Evolutionary conservation across 2,888 invertebrate species (phyloP), one percentile per base, ranked within the genome.

Genomic region (Pelosia muscerda): DNA sequence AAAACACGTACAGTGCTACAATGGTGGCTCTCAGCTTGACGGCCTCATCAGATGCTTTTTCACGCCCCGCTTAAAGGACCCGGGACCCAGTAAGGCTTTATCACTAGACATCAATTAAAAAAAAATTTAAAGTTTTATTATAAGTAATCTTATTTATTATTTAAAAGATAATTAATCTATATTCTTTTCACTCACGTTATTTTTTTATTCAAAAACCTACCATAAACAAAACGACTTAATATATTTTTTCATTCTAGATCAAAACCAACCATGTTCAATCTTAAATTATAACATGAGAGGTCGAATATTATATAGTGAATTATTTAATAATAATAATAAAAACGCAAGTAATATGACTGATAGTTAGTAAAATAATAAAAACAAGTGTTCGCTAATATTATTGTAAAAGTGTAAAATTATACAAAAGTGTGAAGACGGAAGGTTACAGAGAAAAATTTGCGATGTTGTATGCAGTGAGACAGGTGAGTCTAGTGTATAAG

Each of bases 381-480:
- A 74, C n/a, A n/a, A 38, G 76, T 68, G 75, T 73, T 78, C 76
- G 73, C 68, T 23, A 65, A 58, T 68, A 53, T 72, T 68, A 65
- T 58, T 63, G 60, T 66, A 53, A 77, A 67, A 72, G 81, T 81
- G 74, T 66, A 54, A 11, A 72, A 61, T 67, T 59, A 55, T 49
- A 54, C 66, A 55, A 31, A 66, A 68, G 72, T 74, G 74, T 77
- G 74, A 76, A 78, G 73, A 76, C 10, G 28, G 66, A 73, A 71
- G 68, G 80, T 74, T 81, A 81, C 71, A 82, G 65, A 79, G 82
- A 86, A 88, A 79, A 83, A 66, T 56, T 70, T 74, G 84, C 68
- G 54, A 94, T 94, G 94, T 83, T 94, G 90, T 94, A 94, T 78
- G 94, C 94, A 22, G 94, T 94, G 9, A 90, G 94, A 88, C 94